Evolutionary conservation across 2,113 vertebrate species (phyloP).

Genomic region (Apodemus sylvaticus): DNA sequence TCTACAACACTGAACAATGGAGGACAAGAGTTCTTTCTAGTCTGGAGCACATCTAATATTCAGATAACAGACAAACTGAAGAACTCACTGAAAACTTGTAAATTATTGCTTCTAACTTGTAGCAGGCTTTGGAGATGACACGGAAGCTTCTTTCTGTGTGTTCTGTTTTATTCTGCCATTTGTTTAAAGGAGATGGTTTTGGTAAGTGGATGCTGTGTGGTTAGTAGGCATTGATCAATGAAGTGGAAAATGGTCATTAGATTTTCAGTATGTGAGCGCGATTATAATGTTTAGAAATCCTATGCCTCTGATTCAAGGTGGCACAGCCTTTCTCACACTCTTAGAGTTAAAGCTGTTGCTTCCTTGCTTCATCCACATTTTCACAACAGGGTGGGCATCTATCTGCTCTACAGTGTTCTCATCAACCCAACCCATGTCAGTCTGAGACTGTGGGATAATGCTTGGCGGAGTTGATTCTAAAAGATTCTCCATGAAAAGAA

Average conservation of each 20-base stretch:
- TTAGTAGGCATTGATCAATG: background rate
- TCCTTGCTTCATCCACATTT: background rate
- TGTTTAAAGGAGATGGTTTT: background rate
- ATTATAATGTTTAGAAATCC: background rate
- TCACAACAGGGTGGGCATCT: background rate
- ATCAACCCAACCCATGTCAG: background rate
- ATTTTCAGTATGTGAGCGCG: background rate
- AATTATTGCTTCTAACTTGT: constrained; percentile 62
- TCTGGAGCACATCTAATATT: constrained; percentile 77
- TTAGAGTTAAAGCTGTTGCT: background rate
- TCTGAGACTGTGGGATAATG: background rate
- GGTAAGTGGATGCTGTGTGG: background rate
- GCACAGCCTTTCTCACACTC: background rate
- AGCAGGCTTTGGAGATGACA: background rate
- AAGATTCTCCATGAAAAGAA: too few relatives aligned
- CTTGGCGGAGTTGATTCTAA: background rate
- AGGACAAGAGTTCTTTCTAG: constrained; percentile 77
- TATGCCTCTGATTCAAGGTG: background rate
- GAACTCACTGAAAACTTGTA: constrained; percentile 76
- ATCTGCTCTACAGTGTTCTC: background rate
- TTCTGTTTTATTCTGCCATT: background rate
- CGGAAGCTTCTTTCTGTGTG: background rate
- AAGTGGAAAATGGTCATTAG: background rate
- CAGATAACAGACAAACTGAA: constrained; percentile 78
- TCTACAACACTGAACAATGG: constrained; percentile 73